These are phyloP conservation scores for Octodon degus DNA, from an alignment of 2,113 vertebrate species.

Conservation along the genomic window DNA sequence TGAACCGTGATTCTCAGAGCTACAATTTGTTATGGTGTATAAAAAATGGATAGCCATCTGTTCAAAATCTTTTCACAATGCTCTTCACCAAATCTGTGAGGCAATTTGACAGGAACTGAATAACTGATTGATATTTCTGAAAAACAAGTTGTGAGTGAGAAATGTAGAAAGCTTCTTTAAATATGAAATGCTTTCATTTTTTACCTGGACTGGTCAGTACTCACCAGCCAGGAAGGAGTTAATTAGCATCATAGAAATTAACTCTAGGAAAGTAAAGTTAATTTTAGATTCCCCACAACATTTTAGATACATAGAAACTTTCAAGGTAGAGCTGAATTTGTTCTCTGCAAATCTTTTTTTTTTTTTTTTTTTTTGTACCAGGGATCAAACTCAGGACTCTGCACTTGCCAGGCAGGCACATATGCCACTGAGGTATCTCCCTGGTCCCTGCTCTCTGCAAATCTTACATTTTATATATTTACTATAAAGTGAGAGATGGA, in stretches of 20 bases:
- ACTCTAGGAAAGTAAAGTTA: conserved; percentile 20
- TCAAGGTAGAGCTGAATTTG: not conserved
- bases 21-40: not conserved
- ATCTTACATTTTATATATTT: conserved; percentile 27
- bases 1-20: not conserved
- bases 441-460: not conserved
- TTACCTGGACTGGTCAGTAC: not conserved
- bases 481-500: conserved; percentile 10
- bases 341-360: conserved; percentile 13
- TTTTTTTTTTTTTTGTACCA: not conserved
- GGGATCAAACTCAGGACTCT: no score
- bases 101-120: not conserved
- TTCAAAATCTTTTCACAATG: conserved; percentile 37
- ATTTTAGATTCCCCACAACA: not conserved
- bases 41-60: not conserved
- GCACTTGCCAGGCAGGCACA: no score
- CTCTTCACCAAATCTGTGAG: not conserved
- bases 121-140: not conserved
- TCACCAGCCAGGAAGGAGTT: not conserved
- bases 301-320: conserved; percentile 9
- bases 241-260: conserved; percentile 12
- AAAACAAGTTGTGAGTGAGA: not conserved
- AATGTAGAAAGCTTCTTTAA: conserved; percentile 3
- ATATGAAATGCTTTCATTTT: conserved; percentile 22
- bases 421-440: no score